Percentiles rank a stretch among this genome's conserved stretches.
These are phyloP conservation scores for Colostygia pectinataria DNA, from an alignment of 2,888 invertebrate genomes.

Conservation along the genomic window DNA sequence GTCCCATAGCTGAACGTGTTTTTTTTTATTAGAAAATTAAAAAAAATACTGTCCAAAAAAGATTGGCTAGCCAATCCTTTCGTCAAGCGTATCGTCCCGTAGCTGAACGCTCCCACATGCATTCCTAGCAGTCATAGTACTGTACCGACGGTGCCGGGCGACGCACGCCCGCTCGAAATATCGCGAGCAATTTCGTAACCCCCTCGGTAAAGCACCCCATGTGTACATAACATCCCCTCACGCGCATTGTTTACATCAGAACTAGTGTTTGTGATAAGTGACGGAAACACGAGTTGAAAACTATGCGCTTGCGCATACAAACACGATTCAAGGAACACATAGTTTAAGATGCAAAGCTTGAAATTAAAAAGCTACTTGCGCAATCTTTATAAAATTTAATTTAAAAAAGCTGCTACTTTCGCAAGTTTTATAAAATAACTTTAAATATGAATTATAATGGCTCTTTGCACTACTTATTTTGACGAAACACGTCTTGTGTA, in stretches of 20 bases:
- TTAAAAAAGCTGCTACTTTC: too few species aligned
- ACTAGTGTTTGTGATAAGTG: constrained; percentile 30
- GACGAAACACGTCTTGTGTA: too few species aligned
- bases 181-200: constrained; percentile 27
- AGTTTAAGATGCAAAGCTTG: constrained; percentile 6
- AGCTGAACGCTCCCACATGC: constrained; percentile 22
- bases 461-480: too few species aligned
- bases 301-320: background rate
- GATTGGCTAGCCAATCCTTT: constrained; percentile 1
- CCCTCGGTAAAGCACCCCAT: constrained; percentile 28
- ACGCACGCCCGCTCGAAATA: constrained; percentile 48
- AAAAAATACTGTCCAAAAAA: background rate
- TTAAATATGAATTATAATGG: too few species aligned
- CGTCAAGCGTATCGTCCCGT: constrained; percentile 2
- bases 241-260: constrained; percentile 31
- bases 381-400: too few species aligned
- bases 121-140: constrained; percentile 46
- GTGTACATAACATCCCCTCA: constrained; percentile 42
- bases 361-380: too few species aligned
- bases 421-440: too few species aligned
- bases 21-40: too few species aligned
- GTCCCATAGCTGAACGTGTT: too few species aligned
- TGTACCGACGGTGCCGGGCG: constrained; percentile 38
- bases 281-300: background rate
- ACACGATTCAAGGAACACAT: constrained; percentile 1